phyloP scores from a whole-genome alignment of 2,797 vertebrate genomes.

The Amazona finschi region DNA sequence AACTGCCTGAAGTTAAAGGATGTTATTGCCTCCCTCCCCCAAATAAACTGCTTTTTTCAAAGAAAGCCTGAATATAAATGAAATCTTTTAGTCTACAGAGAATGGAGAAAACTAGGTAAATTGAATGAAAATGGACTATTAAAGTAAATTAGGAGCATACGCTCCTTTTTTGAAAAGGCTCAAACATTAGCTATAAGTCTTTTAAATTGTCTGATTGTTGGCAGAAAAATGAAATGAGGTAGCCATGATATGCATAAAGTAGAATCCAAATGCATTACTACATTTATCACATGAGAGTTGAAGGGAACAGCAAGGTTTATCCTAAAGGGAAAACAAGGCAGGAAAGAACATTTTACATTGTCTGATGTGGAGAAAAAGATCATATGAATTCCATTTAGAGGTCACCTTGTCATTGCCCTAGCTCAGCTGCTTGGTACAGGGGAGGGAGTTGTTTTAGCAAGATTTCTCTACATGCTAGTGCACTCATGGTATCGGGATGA shows the following conservation, averaged over 20 bases:
- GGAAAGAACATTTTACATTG: neutral
- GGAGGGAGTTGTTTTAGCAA: neutral
- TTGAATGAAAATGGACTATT: conserved; percentile 47
- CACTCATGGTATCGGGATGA: neutral
- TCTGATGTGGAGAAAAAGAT: neutral
- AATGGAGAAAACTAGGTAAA: conserved; percentile 26
- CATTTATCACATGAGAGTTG: neutral
- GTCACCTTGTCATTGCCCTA: neutral
- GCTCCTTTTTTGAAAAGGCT: conserved; percentile 10
- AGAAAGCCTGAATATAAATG: conserved; percentile 31
- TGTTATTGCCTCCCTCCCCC: neutral
- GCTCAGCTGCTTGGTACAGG: neutral
- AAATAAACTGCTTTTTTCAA: neutral
- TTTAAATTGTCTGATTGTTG: conserved; percentile 17
- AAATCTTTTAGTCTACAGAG: conserved; percentile 18
- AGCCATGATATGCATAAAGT: neutral
- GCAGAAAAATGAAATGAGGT: neutral
- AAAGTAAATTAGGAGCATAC: conserved; percentile 55
- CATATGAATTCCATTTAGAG: neutral
- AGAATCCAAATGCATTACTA: neutral
- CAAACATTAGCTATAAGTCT: conserved; percentile 29
- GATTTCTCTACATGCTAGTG: neutral
- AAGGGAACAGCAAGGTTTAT: neutral
- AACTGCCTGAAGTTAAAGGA: conserved; percentile 20
- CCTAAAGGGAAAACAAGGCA: neutral